These are phyloP conservation scores for Pangasius macronema DNA, from an alignment of 2,797 vertebrate genomes.

Conservation along the genomic window DNA sequence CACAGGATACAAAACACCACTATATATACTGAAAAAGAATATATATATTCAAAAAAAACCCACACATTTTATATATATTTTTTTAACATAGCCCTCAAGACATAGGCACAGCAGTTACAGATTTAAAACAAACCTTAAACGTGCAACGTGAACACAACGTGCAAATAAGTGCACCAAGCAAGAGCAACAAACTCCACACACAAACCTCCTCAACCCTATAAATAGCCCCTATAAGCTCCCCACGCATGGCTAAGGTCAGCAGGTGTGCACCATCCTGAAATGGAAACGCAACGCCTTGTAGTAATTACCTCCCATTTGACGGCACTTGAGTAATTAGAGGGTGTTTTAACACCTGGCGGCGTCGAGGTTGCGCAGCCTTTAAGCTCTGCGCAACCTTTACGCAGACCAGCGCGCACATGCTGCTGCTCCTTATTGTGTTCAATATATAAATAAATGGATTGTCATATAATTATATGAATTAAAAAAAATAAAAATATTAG, in stretches of 20 bases:
- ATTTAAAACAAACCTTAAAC: constrained; percentile 33
- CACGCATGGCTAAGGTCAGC: background rate
- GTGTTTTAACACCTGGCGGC: background rate
- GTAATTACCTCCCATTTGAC: background rate
- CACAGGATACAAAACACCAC: constrained; percentile 60
- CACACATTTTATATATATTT: background rate
- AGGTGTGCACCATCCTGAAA: constrained; percentile 32
- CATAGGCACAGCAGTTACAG: fast-evolving
- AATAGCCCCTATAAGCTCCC: constrained; percentile 16
- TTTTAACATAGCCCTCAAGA: background rate
- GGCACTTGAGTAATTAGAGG: background rate
- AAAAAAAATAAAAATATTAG: background rate
- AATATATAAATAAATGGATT: no score
- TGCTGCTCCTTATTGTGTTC: background rate
- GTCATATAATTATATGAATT: background rate
- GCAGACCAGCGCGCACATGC: background rate
- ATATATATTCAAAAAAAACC: background rate
- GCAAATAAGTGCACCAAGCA: constrained; percentile 53
- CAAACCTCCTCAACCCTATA: background rate
- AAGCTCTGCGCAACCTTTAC: background rate
- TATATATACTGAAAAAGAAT: constrained; percentile 50
- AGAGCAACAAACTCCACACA: constrained; percentile 46
- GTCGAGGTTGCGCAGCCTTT: background rate
- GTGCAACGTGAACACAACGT: constrained; percentile 50
- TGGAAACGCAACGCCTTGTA: no score